Evolutionary conservation across 2,888 invertebrate genomes (phyloP), one percentile per base, ranked within the genome.

Genomic region (Epistrophe eligans): DNA sequence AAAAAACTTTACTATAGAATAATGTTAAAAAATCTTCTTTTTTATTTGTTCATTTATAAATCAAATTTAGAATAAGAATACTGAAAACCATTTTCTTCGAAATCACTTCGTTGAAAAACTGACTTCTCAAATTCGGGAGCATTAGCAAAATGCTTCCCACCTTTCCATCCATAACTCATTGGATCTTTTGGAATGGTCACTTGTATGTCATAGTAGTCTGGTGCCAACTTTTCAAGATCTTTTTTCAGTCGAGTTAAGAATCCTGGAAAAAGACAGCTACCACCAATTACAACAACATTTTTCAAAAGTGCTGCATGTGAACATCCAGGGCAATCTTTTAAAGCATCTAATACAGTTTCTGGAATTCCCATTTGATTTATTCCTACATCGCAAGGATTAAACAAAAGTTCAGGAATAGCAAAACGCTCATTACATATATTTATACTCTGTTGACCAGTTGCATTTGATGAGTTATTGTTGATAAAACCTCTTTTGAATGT

Each of bases 371-470:
- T 98, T 93, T 95, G 91, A 73, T 95, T 95, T 85, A 99, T 97
- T 0, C 98, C 99, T 48, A 99, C 96, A 92, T 99, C 99, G 1
- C 97, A 97, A 0, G 99, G 99, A 91, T 97, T 95, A 91, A 99
- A 99, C 4, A 99, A 93, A 3, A 99, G 94, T 93, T 99, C 99
- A 0, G 99, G 99, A 62, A 99, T 96, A 0, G 97, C 95, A 92
- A 99, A 99, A 64, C 99, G 93, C 93, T 99, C 99, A 90, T 98
- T 99, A 92, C 97, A 98, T 90, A 99, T 93, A 52, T 97, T 93
- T 50, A 99, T 94, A 19, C 96, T 95, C 94, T 99, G 97, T 89
- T 95, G 95, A 89, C 95, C 95, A 11, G 32, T 57, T 13, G 57
- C 0, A 5, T 79, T 62, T 6, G 89, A 76, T 72, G 84, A 28